A percentile compares a stretch with the other conserved stretches of the same genome.
Evolutionary conservation across 2,797 vertebrate genomes (phyloP).

Genomic region (Pristis pectinata): DNA sequence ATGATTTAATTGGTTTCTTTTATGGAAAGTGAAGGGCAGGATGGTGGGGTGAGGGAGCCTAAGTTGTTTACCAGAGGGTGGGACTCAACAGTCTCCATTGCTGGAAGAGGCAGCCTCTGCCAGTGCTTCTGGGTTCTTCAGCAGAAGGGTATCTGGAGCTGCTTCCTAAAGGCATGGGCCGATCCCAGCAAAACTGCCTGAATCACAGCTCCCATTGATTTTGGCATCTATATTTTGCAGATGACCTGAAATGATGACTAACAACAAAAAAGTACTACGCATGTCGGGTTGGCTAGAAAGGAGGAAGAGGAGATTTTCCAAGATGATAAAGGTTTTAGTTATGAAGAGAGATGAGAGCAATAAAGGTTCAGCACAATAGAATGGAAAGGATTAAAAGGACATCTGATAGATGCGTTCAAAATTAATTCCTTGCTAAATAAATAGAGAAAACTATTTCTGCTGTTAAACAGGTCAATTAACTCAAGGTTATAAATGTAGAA

Average conservation of each 20-base stretch:
- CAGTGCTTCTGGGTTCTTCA: neutral
- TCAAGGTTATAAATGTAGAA: neutral
- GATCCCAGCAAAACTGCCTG: neutral
- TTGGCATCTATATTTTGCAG: too few relatives aligned
- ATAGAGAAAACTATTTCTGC: neutral
- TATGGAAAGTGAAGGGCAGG: too few relatives aligned
- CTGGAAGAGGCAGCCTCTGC: neutral
- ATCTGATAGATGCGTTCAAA: neutral
- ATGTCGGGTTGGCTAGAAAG: too few relatives aligned
- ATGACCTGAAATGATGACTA: too few relatives aligned
- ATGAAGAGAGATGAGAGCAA: too few relatives aligned
- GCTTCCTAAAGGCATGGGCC: neutral
- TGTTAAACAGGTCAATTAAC: neutral
- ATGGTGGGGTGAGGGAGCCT: neutral
- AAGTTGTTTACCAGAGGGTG: neutral
- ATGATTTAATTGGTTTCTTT: neutral
- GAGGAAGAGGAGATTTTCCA: too few relatives aligned
- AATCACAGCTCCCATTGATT: neutral
- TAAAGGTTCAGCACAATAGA: neutral
- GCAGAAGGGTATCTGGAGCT: too few relatives aligned
- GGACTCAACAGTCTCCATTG: neutral
- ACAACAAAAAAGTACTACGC: too few relatives aligned
- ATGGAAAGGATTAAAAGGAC: neutral
- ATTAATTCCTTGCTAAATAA: neutral
- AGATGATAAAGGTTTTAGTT: too few relatives aligned